These are phyloP conservation scores for Chloroceryle amazona DNA, from an alignment of 2,797 vertebrate species.

Conservation along the genomic window DNA sequence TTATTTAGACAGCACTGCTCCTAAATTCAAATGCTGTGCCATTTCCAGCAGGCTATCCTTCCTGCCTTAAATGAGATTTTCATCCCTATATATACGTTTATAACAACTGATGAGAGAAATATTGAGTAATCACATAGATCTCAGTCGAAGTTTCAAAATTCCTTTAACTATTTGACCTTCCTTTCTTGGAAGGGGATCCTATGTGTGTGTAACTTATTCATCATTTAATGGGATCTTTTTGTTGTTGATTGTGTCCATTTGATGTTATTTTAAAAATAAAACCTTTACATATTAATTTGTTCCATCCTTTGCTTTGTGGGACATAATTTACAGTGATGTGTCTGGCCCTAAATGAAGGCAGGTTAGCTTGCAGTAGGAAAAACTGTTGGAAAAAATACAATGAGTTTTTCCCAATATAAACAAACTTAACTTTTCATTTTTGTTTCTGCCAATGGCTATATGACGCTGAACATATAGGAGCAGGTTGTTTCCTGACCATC, in stretches of 20 bases:
- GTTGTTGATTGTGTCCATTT: conserved; percentile 18
- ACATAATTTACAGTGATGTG: conserved; percentile 44
- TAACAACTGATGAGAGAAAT: conserved; percentile 52
- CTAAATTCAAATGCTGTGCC: conserved; percentile 10
- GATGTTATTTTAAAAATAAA: conserved; percentile 38
- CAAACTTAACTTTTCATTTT: conserved; percentile 24
- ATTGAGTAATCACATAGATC: conserved; percentile 36
- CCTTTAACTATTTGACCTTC: conserved; percentile 30
- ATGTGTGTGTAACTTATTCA: not conserved
- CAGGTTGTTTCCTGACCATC: conserved; percentile 1
- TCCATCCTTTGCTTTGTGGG: conserved; percentile 7
- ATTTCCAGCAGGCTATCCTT: conserved; percentile 51
- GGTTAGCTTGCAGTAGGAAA: conserved; percentile 58
- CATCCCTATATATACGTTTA: conserved; percentile 31
- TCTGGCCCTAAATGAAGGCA: conserved; percentile 20
- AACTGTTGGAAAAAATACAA: conserved; percentile 13
- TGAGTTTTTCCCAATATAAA: conserved; percentile 30
- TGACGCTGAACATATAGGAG: not conserved
- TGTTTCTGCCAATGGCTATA: not conserved
- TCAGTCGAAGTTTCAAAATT: conserved; percentile 9
- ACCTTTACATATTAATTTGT: conserved; percentile 27
- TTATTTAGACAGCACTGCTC: conserved; percentile 35
- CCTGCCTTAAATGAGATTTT: conserved; percentile 52
- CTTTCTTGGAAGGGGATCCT: conserved; percentile 23
- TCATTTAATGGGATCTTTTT: conserved; percentile 32